Percentiles rank a stretch among this genome's conserved stretches.
phyloP scores from a whole-genome alignment of 2,797 vertebrate species.

The Bufotes viridis region DNA sequence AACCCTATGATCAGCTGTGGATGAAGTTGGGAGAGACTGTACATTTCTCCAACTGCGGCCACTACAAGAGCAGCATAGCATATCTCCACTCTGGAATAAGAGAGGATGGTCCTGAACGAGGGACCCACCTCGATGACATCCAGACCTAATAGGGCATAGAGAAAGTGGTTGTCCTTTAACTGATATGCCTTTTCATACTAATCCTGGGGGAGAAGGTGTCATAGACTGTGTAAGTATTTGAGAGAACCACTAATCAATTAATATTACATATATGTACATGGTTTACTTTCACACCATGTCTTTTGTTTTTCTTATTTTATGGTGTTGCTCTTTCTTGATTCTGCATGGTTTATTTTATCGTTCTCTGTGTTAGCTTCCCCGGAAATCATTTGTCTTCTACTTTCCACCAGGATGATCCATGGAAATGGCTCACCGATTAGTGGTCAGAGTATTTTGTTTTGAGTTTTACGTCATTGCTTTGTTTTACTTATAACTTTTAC shows the following conservation, averaged over 20 bases:
- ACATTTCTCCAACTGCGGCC: not conserved
- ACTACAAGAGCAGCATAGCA: not conserved
- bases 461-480: not conserved
- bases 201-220: not conserved
- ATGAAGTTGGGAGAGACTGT: not conserved
- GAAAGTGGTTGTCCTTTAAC: no score
- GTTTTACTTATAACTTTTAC: not conserved
- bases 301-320: not conserved
- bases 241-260: not conserved
- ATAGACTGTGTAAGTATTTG: not conserved
- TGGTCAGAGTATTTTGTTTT: not conserved
- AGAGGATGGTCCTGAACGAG: no score
- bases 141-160: no score
- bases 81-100: no score
- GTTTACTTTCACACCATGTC: not conserved
- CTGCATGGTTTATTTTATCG: not conserved
- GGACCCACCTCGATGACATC: no score
- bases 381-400: not conserved
- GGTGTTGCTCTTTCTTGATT: not conserved
- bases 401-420: not conserved
- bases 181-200: not conserved
- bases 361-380: not conserved
- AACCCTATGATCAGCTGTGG: not conserved
- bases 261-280: not conserved
- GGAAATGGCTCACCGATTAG: not conserved